Conservation (phyloP, 2,797 vertebrate genomes). For the Dendrocincla tyrannina region DNA sequence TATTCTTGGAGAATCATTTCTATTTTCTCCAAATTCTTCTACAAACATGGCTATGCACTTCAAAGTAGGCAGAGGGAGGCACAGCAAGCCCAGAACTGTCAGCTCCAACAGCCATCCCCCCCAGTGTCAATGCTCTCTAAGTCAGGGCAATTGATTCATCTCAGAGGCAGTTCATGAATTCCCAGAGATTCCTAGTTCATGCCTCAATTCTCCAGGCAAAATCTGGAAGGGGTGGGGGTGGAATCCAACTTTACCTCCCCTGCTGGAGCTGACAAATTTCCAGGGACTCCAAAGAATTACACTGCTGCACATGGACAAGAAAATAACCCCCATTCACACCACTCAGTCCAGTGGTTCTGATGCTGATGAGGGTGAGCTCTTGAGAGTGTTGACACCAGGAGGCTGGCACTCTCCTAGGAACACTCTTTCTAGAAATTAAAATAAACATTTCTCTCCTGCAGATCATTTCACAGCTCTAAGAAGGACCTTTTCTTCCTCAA, state of each 20-base stretch:
- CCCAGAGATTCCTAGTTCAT: not conserved
- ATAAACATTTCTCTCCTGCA: not conserved
- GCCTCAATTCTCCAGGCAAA: not conserved
- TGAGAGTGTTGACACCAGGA: not conserved
- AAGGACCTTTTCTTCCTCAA: not conserved
- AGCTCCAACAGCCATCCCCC: not conserved
- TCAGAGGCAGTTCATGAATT: not conserved
- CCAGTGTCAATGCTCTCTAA: not conserved
- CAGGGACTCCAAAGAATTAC: not conserved
- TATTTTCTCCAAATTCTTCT: not conserved
- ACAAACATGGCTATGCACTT: not conserved
- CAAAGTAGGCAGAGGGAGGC: not conserved
- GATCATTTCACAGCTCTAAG: not conserved
- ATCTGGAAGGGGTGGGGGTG: not conserved
- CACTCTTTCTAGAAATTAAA: not conserved
- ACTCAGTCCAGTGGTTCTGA: too few species aligned
- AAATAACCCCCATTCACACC: not conserved
- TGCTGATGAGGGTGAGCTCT: not conserved
- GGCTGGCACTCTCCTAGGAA: not conserved
- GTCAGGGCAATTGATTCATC: rapidly evolving
- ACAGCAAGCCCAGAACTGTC: not conserved
- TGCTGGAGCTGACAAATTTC: not conserved
- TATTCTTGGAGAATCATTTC: not conserved
- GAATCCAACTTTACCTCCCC: not conserved
- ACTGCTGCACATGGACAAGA: not conserved